Percentiles rank a stretch among this genome's conserved stretches.
Evolutionary conservation across 2,888 invertebrate species (phyloP).

Genomic region (Diarsia dahlii): DNA sequence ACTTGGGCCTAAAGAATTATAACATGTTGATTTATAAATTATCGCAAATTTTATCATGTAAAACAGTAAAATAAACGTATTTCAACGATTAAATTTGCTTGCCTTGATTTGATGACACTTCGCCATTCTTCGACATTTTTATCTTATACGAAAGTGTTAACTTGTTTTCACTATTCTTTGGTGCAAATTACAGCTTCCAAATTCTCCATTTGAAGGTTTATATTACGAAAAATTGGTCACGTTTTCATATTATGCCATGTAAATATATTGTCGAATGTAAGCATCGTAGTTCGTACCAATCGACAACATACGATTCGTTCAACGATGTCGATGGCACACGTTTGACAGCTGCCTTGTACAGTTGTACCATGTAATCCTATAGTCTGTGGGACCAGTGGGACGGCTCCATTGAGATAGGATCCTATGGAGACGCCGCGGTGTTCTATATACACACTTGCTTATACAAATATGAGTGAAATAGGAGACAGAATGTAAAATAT

Average conservation of each 20-base stretch:
- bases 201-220: slow-evolving; percentile 84
- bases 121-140: slow-evolving; percentile 94
- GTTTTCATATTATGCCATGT: slow-evolving; percentile 76
- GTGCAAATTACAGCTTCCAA: slow-evolving; percentile 75
- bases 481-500: too few species aligned
- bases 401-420: too few species aligned
- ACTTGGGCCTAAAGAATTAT: slow-evolving; percentile 82
- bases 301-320: slow-evolving; percentile 69
- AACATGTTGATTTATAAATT: slow-evolving; percentile 21
- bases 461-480: too few species aligned
- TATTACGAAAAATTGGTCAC: slow-evolving; percentile 73
- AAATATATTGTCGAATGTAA: slow-evolving; percentile 67
- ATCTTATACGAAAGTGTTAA: slow-evolving; percentile 72
- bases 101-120: slow-evolving; percentile 92
- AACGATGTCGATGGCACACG: slow-evolving; percentile 50
- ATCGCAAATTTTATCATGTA: background rate
- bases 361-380: too few species aligned
- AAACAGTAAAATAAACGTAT: slow-evolving; percentile 11
- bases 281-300: slow-evolving; percentile 70
- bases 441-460: too few species aligned
- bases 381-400: slow-evolving; percentile 21
- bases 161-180: slow-evolving; percentile 78
- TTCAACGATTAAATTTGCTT: slow-evolving; percentile 63
- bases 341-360: slow-evolving; percentile 53
- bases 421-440: too few species aligned